Evolutionary conservation across 2,797 vertebrate genomes (phyloP).

Genomic region (Semaprochilodus insignis): DNA sequence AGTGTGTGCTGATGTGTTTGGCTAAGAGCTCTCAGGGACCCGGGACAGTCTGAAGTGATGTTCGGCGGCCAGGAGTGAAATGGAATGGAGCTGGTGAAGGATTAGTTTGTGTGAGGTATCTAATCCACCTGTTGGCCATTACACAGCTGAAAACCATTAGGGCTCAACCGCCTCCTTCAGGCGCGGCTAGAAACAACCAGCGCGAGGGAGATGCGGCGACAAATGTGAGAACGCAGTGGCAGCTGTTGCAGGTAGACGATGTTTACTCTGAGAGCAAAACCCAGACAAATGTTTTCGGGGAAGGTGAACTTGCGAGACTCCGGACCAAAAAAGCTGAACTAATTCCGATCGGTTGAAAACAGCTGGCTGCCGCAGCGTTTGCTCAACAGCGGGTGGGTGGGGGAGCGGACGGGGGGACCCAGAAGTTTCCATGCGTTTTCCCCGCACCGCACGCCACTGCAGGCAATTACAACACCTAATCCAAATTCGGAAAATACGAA

Average conservation of each 20-base stretch:
- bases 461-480: slow-evolving; percentile 57
- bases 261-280: slow-evolving; percentile 69
- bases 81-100: slow-evolving; percentile 57
- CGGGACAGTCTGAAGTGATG: slow-evolving; percentile 40
- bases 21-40: slow-evolving; percentile 26
- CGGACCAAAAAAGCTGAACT: slow-evolving; percentile 78
- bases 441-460: slow-evolving; percentile 16
- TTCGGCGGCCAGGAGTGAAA: slow-evolving; percentile 63
- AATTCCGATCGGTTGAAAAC: slow-evolving; percentile 79
- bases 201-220: slow-evolving; percentile 46
- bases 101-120: slow-evolving; percentile 53
- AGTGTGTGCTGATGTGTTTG: slow-evolving; percentile 43
- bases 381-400: slow-evolving; percentile 13
- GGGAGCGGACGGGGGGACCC: not conserved
- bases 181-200: slow-evolving; percentile 66
- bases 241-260: slow-evolving; percentile 63
- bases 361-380: slow-evolving; percentile 57
- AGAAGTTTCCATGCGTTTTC: slow-evolving; percentile 54
- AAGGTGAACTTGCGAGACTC: slow-evolving; percentile 74
- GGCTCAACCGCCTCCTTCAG: slow-evolving; percentile 13
- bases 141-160: slow-evolving; percentile 74
- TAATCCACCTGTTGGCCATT: slow-evolving; percentile 74
- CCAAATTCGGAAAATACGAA: slow-evolving; percentile 55
- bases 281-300: slow-evolving; percentile 71
- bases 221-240: slow-evolving; percentile 68